Evolutionary conservation across 2,797 vertebrate genomes (phyloP), one percentile per base, ranked within the genome.

Genomic region (Danio albolineatus): DNA sequence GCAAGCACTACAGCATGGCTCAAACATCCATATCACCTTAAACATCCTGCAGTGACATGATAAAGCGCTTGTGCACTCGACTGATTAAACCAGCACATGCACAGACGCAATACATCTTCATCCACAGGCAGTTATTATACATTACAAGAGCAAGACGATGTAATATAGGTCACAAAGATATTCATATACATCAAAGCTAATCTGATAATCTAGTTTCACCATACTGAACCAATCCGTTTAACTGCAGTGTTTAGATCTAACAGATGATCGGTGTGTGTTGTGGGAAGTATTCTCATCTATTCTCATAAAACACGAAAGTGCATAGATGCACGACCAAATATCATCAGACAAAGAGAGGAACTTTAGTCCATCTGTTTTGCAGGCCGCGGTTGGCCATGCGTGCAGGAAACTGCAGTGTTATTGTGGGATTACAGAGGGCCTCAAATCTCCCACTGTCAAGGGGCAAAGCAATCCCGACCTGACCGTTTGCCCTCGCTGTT

Each of bases 331-430:
- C 79, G 78, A 81, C 16, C 41, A 19, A 76, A 28, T 61, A 48
- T 75, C 60, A 88, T 54, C 49, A 88, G 87, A 93, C 89, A 89
- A 92, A 89, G 89, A 91, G 85, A 89, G 88, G 86, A 92, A 90
- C 89, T 90, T 89, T 48, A 85, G 88, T 90, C 89, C 90, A 91
- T 92, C 91, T 91, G 90, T 90, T 91, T 90, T 79, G 89, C 89
- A 81, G 82, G 83, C 84, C 72, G 85, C 88, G 84, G 80, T 88
- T 89, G 87, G 88, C 86, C 89, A 89, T 88, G 90, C 86, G 6
- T 89, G 85, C 76, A 83, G 87, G 83, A 88, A 87, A 86, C 83
- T 78, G 85, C 76, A 51, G 82, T 81, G 82, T 90, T 88, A 84
- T 85, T 73, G 84, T 86, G 84, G 87, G 89, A 90, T 92, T 90